Base-by-base conservation (phyloP, 1,140 invertebrate species). In the Oedothorax gibbosus region DNA sequence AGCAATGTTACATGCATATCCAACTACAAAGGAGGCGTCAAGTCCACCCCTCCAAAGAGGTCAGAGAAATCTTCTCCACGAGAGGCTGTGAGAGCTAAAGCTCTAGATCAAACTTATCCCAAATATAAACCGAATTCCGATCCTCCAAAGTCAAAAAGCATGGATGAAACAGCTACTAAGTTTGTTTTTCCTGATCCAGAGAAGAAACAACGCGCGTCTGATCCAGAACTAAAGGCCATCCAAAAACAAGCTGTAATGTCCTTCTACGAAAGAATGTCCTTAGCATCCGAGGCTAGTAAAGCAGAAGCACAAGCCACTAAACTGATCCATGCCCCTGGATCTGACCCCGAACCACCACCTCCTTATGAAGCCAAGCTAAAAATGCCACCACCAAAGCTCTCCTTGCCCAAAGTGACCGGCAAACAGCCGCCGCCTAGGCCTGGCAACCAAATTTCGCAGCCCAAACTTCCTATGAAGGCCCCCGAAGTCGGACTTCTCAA, bases 201-300 rank as follows among this genome's bases (percentile, higher is more conserved):
- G n/a, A 95, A 95, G 89, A 94, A 93, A 72, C 93, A 94, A 86
- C 92, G 92, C 86, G 92, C 95, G 21, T 93, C 94, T 0, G 95
- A 95, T 88, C 89, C 94, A 5, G 94, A 95, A 0, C 88, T 97
- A 0, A 97, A 96, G 89, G 95, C 94, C 0, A 94, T 96, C 53
- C 95, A 96, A 88, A 96, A 97, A 89, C 95, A 96, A 88, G 96
- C 96, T 0, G 90, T 97, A 2, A 90, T 96, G 49, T 95, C 95
- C 0, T 97, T 95, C 86, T 96, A 96, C 89, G 80, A 86, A 84
- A 83, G 86, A 86, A 79, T 85, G 83, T 85, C 83, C 15, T 66
- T 85, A 50, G 83, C 83, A 53, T 35, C 35, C 35, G 83, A 85
- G 72, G 77, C 83, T 21, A 78, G 51, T 51, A 85, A 85, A 71